phyloP scores from a whole-genome alignment of 1,140 invertebrate species.

The Platyscapa corneri region DNA sequence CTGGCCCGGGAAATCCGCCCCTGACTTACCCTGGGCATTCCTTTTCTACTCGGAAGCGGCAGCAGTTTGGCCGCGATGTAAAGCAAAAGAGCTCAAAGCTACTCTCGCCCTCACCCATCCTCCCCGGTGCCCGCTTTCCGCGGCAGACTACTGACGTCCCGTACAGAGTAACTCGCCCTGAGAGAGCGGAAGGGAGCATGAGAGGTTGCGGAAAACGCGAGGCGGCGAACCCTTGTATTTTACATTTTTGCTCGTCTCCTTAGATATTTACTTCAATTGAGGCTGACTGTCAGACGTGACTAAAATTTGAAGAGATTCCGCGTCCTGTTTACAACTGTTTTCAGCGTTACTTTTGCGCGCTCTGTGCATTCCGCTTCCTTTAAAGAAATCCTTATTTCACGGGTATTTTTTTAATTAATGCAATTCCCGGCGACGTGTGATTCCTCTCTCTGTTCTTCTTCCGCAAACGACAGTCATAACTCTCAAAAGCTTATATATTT shows the following conservation, averaged over 20 bases:
- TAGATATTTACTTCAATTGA: slow-evolving; percentile 4
- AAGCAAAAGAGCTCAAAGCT: slow-evolving; percentile 7
- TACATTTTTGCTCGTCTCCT: background rate
- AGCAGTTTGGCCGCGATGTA: background rate
- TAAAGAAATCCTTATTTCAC: no score
- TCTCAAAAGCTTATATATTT: no score
- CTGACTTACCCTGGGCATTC: background rate
- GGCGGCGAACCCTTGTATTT: background rate
- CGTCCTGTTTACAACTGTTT: background rate
- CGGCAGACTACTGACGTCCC: background rate
- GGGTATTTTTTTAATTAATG: no score
- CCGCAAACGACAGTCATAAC: background rate
- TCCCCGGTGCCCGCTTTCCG: background rate
- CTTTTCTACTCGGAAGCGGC: background rate
- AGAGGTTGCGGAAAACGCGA: background rate
- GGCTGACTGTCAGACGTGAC: background rate
- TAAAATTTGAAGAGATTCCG: background rate
- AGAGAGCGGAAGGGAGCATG: background rate
- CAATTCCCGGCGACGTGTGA: background rate
- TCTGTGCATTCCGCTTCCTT: background rate
- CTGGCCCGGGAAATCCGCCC: slow-evolving; percentile 1
- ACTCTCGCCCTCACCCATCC: background rate
- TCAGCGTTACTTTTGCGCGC: background rate
- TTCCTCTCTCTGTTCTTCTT: background rate
- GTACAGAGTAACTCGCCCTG: no score